Evolutionary conservation across 2,797 vertebrate genomes (phyloP).

Genomic region (Phrynocephalus guinanensis): DNA sequence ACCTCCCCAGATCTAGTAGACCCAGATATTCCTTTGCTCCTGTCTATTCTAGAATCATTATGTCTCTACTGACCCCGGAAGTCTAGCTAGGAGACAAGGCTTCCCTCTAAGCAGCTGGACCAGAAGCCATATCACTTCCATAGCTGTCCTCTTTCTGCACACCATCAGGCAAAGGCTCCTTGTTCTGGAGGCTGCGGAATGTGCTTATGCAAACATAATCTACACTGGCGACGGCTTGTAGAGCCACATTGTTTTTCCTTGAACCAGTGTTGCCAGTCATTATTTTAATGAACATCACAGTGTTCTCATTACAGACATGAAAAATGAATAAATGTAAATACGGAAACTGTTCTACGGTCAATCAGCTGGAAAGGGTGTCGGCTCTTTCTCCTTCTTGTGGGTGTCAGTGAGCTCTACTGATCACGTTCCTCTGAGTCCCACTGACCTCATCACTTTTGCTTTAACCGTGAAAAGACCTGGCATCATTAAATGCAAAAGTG

Average conservation of each 20-base stretch:
- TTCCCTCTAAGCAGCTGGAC: neutral
- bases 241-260: neutral
- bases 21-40: neutral
- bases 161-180: neutral
- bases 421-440: neutral
- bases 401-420: constrained; percentile 2
- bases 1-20: neutral
- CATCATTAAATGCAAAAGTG: neutral
- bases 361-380: neutral
- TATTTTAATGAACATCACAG: constrained; percentile 20
- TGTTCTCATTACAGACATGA: neutral
- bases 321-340: constrained; percentile 3
- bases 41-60: neutral
- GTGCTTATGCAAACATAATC: neutral
- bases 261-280: neutral
- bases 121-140: neutral
- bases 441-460: neutral
- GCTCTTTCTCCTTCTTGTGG: constrained; percentile 14
- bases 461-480: neutral
- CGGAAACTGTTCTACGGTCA: neutral
- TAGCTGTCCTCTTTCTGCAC: neutral
- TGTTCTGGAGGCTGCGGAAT: neutral
- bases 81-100: neutral
- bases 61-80: neutral
- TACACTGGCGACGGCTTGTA: neutral